Percentiles rank a stretch among this genome's conserved stretches.
These are phyloP conservation scores for Dufourea novaeangliae DNA, from an alignment of 1,140 invertebrate genomes.

Conservation along the genomic window DNA sequence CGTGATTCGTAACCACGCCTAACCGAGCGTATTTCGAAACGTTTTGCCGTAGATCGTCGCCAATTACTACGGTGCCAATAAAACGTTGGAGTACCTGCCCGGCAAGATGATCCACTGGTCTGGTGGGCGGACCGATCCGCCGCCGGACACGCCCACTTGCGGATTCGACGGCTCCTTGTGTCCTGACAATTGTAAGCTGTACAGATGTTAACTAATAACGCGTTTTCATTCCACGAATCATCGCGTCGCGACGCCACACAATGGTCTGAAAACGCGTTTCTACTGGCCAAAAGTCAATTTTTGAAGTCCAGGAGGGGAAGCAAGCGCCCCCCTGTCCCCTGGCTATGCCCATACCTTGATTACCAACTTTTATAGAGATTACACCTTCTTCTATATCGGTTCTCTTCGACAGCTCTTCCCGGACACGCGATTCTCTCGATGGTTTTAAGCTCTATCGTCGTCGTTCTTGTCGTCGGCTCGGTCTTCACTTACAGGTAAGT, in stretches of 20 bases:
- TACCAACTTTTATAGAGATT: too few relatives aligned
- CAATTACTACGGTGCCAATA: conserved; percentile 90
- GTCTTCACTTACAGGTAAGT: conserved; percentile 86
- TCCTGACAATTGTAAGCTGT: conserved; percentile 85
- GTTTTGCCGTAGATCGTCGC: conserved; percentile 87
- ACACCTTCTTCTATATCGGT: conserved; percentile 16
- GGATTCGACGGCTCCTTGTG: conserved; percentile 96
- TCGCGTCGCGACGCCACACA: too few relatives aligned
- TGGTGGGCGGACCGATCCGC: conserved; percentile 87
- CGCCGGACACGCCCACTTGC: conserved; percentile 92
- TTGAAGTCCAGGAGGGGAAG: too few relatives aligned
- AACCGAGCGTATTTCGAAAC: too few relatives aligned
- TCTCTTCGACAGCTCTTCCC: conserved; percentile 85
- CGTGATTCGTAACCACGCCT: not conserved
- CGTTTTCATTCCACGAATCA: too few relatives aligned
- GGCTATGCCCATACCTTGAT: too few relatives aligned
- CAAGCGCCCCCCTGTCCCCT: too few relatives aligned
- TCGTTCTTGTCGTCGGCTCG: conserved; percentile 88
- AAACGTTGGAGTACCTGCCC: conserved; percentile 86
- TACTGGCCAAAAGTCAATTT: too few relatives aligned
- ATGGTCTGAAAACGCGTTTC: too few relatives aligned
- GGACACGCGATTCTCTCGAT: conserved; percentile 93
- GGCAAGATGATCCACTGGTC: conserved; percentile 93
- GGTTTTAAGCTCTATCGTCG: conserved; percentile 89
- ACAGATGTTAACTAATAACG: too few relatives aligned